Evolutionary conservation across 2,797 vertebrate species (phyloP).

Genomic region (Cryptoprocta ferox): DNA sequence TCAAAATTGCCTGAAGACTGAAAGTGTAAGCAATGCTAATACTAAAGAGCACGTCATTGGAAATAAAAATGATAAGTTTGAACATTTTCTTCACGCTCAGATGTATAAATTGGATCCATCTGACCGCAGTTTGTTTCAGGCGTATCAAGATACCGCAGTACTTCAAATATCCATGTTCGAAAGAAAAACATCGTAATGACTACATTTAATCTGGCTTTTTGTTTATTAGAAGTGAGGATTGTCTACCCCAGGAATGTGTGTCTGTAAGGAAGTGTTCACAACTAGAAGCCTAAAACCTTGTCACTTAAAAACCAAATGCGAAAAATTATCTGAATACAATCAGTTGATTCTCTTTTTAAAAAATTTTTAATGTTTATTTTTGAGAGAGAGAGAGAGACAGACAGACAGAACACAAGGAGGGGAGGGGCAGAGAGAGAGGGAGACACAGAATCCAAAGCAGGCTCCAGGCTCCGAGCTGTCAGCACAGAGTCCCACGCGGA

Average conservation of each 20-base stretch:
- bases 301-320: conserved; percentile 29
- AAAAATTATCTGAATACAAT: not conserved
- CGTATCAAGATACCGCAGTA: not conserved
- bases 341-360: not conserved
- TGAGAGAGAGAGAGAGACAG: too few species aligned
- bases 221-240: not conserved
- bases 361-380: too few species aligned
- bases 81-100: not conserved
- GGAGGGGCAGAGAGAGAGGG: too few species aligned
- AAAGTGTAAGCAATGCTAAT: not conserved
- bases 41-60: not conserved
- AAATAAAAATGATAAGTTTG: not conserved
- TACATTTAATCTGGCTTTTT: not conserved
- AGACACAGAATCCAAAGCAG: too few species aligned
- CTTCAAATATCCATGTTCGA: conserved; percentile 18
- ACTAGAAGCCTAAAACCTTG: not conserved
- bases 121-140: not conserved
- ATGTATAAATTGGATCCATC: not conserved
- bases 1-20: not conserved
- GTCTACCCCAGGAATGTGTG: not conserved
- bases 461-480: too few species aligned
- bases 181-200: not conserved
- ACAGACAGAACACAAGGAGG: too few species aligned
- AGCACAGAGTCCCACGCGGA: too few species aligned
- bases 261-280: not conserved